phyloP scores from a whole-genome alignment of 2,113 vertebrate species.

The Benthochromis sp. region DNA sequence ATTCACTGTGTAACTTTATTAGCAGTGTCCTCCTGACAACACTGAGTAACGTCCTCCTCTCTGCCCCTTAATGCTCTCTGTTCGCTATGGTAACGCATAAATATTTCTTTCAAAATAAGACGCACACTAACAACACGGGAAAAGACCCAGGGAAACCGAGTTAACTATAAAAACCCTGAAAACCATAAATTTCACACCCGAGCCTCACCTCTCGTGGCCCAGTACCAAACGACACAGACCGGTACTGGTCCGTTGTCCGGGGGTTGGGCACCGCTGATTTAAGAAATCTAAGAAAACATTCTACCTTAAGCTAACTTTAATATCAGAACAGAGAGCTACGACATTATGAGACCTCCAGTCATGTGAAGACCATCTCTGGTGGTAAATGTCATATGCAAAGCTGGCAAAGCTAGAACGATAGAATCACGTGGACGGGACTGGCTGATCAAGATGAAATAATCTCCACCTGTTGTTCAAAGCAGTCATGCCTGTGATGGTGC shows the following conservation, averaged over 20 bases:
- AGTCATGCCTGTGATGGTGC: neutral
- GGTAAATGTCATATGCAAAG: neutral
- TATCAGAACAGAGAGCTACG: neutral
- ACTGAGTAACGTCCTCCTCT: neutral
- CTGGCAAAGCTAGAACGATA: neutral
- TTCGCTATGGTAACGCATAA: neutral
- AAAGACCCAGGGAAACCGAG: too few relatives aligned
- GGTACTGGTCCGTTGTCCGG: too few relatives aligned
- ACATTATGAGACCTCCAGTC: neutral
- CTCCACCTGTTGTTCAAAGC: neutral
- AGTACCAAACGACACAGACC: too few relatives aligned
- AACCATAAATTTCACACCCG: too few relatives aligned
- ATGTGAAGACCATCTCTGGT: neutral
- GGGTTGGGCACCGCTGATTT: too few relatives aligned
- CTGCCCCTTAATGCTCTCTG: accelerated
- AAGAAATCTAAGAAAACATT: too few relatives aligned
- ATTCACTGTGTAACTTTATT: neutral
- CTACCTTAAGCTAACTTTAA: too few relatives aligned
- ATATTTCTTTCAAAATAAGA: neutral
- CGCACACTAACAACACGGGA: accelerated
- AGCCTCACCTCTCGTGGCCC: too few relatives aligned
- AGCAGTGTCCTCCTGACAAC: neutral
- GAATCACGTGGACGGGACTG: neutral
- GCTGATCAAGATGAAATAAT: neutral
- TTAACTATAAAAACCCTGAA: too few relatives aligned